Conservation (phyloP, 1,140 invertebrate genomes). For the Alviniconcha marisindica region DNA sequence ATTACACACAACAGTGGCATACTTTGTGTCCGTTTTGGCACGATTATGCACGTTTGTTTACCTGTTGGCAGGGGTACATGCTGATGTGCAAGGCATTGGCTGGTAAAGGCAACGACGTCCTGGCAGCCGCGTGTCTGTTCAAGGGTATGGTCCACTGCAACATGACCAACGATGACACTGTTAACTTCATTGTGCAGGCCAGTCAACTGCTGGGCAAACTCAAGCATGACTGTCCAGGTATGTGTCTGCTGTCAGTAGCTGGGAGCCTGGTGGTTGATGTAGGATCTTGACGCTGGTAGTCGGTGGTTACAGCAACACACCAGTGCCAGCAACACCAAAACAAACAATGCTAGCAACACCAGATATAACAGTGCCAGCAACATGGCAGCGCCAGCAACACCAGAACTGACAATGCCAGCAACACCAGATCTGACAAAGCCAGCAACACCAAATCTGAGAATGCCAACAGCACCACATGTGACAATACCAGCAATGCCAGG, state of each 20-base stretch:
- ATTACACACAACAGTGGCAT: too few relatives aligned
- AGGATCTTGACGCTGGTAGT: not conserved
- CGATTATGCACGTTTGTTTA: not conserved
- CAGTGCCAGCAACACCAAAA: not conserved
- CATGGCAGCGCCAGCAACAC: too few relatives aligned
- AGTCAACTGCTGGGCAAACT: not conserved
- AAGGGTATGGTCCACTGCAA: constrained; percentile 19
- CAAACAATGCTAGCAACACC: too few relatives aligned
- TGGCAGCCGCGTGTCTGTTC: not conserved
- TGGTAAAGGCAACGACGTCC: not conserved
- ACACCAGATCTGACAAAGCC: too few relatives aligned
- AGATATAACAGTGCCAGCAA: too few relatives aligned
- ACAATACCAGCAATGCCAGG: too few relatives aligned
- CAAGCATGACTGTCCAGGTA: not conserved
- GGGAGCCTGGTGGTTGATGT: not conserved
- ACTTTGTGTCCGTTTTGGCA: too few relatives aligned
- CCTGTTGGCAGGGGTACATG: constrained; percentile 17
- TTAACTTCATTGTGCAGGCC: not conserved
- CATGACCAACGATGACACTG: not conserved
- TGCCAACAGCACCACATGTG: too few relatives aligned
- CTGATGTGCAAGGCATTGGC: not conserved
- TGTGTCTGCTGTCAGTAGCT: too few relatives aligned
- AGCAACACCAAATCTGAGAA: too few relatives aligned
- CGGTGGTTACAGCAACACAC: not conserved
- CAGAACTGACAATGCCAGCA: too few relatives aligned